phyloP scores from a whole-genome alignment of 1,140 invertebrate genomes.

The Aphis craccivora region DNA sequence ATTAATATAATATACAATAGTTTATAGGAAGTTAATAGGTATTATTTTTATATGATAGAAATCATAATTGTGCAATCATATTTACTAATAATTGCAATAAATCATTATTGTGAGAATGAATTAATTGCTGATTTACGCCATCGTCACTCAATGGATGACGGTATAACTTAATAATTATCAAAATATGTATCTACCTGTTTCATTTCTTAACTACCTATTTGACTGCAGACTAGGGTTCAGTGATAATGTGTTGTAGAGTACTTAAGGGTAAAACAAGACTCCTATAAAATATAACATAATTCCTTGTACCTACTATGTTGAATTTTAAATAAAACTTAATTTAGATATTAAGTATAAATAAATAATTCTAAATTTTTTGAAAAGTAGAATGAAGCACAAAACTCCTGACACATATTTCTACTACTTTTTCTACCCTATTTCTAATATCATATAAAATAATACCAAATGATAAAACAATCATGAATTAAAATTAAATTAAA shows the following conservation, averaged over 20 bases:
- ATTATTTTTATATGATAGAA: neutral
- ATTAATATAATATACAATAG: neutral
- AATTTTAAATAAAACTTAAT: neutral
- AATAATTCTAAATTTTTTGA: neutral
- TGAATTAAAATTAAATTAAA: neutral
- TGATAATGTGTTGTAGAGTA: neutral
- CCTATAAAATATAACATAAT: neutral
- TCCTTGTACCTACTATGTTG: neutral
- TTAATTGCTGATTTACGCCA: neutral
- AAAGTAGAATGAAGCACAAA: neutral
- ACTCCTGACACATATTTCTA: neutral
- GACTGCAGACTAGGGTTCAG: neutral
- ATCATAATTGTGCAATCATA: neutral
- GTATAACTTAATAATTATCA: neutral
- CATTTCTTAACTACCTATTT: neutral
- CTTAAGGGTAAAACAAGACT: neutral
- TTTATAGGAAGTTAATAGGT: neutral
- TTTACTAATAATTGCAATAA: neutral
- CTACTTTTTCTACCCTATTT: neutral
- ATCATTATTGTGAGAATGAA: neutral
- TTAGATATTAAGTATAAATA: neutral
- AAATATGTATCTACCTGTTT: neutral
- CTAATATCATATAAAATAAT: neutral
- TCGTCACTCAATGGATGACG: neutral
- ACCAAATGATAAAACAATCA: neutral